Evolutionary conservation across 2,113 vertebrate species (phyloP).

Genomic region (Piprites chloris): DNA sequence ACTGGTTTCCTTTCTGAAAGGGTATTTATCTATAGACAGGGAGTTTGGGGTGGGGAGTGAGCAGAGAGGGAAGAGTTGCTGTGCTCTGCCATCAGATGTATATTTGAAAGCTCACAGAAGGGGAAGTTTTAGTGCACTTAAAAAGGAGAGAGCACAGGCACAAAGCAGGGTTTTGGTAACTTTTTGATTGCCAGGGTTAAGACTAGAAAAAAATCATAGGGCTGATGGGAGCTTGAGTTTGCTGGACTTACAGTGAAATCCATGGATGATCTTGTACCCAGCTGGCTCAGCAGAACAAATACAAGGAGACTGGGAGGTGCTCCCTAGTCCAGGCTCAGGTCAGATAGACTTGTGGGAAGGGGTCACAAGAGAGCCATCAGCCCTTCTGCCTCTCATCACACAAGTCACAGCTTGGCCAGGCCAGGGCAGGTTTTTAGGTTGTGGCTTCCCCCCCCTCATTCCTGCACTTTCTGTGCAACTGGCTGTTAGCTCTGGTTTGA

Average conservation of each 20-base stretch:
- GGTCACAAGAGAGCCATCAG: background rate
- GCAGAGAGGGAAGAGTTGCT: background rate
- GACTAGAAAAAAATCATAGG: background rate
- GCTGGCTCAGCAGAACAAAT: background rate
- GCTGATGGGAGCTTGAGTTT: background rate
- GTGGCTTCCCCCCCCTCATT: background rate
- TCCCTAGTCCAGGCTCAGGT: background rate
- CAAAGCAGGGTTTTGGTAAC: background rate
- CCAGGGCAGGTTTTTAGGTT: background rate
- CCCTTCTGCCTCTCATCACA: background rate
- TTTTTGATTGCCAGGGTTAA: background rate
- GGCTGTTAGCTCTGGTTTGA: background rate
- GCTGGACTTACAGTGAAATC: background rate
- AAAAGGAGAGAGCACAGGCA: background rate
- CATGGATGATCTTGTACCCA: background rate
- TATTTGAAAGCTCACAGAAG: background rate
- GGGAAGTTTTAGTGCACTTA: background rate
- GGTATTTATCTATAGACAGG: background rate
- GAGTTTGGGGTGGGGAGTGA: background rate
- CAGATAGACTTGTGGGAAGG: background rate
- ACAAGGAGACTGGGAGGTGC: background rate
- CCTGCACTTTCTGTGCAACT: background rate
- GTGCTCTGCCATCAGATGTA: background rate
- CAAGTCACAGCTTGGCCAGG: background rate
- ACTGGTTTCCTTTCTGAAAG: constrained; percentile 39